Evolutionary conservation across 53 echinoderm and acorn worm species (phyloP).

Genomic region (Echinometra lucunter): DNA sequence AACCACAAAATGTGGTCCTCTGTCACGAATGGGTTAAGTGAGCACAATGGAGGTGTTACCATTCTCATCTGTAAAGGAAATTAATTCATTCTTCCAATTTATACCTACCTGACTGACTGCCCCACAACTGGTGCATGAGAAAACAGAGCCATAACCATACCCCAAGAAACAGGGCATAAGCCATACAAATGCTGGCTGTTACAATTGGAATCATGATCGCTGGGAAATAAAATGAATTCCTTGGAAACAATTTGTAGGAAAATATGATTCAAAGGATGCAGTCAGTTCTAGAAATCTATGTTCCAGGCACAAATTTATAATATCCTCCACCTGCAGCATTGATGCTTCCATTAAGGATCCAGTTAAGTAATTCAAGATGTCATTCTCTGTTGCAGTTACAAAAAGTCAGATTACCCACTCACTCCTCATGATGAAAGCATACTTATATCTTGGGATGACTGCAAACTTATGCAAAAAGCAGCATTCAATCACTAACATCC

Average conservation of each 20-base stretch:
- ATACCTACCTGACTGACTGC: not conserved
- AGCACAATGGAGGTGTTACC: too few relatives aligned
- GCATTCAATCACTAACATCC: not conserved
- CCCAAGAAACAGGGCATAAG: slow-evolving; percentile 35
- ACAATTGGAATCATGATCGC: slow-evolving; percentile 31
- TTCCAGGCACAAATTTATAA: not conserved
- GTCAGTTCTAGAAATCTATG: not conserved
- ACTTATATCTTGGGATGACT: not conserved
- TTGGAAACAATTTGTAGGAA: not conserved
- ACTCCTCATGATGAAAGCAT: not conserved
- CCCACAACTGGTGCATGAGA: slow-evolving; percentile 51
- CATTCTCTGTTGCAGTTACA: not conserved
- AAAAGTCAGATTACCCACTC: not conserved
- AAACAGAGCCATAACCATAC: slow-evolving; percentile 48
- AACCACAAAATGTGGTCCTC: too few relatives aligned
- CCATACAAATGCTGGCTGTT: slow-evolving; percentile 37
- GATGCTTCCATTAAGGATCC: not conserved
- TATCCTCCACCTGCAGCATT: not conserved
- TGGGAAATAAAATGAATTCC: not conserved
- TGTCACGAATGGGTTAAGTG: too few relatives aligned
- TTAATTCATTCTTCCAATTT: not conserved
- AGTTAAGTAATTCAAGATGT: not conserved
- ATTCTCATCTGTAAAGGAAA: too few relatives aligned
- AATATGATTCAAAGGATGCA: not conserved
- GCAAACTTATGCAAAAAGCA: not conserved